Evolutionary conservation across 2,888 invertebrate species (phyloP).

Genomic region (Lepidocyrtinus sp.): DNA sequence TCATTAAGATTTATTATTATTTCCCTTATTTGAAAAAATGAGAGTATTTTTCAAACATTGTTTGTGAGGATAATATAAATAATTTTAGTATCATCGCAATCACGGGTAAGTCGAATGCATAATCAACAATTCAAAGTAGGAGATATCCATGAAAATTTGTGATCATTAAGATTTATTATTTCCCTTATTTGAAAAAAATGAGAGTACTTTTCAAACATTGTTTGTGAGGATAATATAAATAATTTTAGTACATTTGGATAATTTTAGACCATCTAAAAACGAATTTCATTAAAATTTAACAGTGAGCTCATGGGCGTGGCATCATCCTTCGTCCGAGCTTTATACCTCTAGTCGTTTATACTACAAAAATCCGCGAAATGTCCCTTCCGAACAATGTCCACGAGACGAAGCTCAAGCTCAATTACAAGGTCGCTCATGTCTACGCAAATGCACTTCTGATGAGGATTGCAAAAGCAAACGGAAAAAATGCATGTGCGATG

Average conservation of each 20-base stretch:
- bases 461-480: slow-evolving; percentile 97
- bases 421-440: slow-evolving; percentile 84
- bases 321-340: slow-evolving; percentile 45
- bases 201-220: too few species aligned
- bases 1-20: too few species aligned
- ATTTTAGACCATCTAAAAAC: not conserved
- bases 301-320: slow-evolving; percentile 56
- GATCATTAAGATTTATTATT: too few species aligned
- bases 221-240: too few species aligned
- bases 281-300: slow-evolving; percentile 13
- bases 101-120: slow-evolving; percentile 52
- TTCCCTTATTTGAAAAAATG: too few species aligned
- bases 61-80: too few species aligned
- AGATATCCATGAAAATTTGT: too few species aligned
- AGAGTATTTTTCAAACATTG: too few species aligned
- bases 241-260: too few species aligned
- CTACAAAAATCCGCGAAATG: slow-evolving; percentile 72
- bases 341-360: slow-evolving; percentile 54
- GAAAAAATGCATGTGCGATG: slow-evolving; percentile 97
- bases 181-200: too few species aligned
- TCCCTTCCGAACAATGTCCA: slow-evolving; percentile 88
- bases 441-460: slow-evolving; percentile 93
- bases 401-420: slow-evolving; percentile 89
- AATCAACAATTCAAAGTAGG: too few species aligned
- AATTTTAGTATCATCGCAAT: slow-evolving; percentile 50